These are phyloP conservation scores for Drosophila sproati DNA, from an alignment of 1,140 invertebrate species.

Conservation along the genomic window DNA sequence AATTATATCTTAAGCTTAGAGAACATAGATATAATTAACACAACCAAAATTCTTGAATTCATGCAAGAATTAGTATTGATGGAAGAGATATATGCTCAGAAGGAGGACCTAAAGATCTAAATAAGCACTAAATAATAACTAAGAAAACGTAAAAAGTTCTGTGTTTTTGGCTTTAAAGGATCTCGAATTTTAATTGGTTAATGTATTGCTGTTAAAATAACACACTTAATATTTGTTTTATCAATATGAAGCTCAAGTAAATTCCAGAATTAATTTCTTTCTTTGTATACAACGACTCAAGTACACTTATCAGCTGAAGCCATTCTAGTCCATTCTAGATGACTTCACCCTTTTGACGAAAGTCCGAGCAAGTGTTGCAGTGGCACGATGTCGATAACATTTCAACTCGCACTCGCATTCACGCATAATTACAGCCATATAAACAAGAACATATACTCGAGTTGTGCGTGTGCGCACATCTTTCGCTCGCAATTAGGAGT, in stretches of 20 bases:
- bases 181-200: background rate
- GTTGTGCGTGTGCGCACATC: slow-evolving; percentile 61
- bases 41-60: no score
- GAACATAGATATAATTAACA: no score
- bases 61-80: no score
- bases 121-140: no score
- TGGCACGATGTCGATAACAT: slow-evolving; percentile 51
- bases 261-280: background rate
- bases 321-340: background rate
- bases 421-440: slow-evolving; percentile 64
- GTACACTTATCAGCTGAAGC: background rate
- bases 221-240: background rate
- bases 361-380: slow-evolving; percentile 38
- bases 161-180: no score
- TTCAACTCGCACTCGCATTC: slow-evolving; percentile 52
- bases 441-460: background rate
- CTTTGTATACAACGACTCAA: background rate
- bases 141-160: no score
- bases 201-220: background rate
- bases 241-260: background rate
- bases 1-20: no score
- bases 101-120: no score
- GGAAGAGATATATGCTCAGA: no score
- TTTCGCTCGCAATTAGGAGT: slow-evolving; percentile 63
- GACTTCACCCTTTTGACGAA: background rate